These are phyloP conservation scores for Caradrina kadenii DNA, from an alignment of 2,888 invertebrate species.

Conservation along the genomic window DNA sequence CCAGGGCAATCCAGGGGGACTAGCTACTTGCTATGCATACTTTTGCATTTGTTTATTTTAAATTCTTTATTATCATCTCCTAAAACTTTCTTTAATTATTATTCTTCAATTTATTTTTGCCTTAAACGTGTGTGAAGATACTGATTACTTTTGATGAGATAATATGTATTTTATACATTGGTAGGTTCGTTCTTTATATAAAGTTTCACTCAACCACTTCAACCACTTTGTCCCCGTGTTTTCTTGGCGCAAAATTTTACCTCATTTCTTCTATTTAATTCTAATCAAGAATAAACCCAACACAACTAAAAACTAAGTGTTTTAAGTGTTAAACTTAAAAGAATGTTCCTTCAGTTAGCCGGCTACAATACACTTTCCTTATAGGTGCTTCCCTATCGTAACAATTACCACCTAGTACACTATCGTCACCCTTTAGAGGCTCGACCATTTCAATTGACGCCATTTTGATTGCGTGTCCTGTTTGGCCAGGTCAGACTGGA, in stretches of 20 bases:
- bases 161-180: slow-evolving; percentile 21
- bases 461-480: neutral
- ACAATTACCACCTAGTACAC: neutral
- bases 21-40: neutral
- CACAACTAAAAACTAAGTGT: no score
- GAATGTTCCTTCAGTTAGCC: neutral
- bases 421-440: slow-evolving; percentile 6
- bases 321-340: neutral
- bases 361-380: neutral
- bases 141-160: slow-evolving; percentile 15
- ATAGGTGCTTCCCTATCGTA: neutral
- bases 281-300: neutral
- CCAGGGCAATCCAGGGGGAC: slow-evolving; percentile 31
- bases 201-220: slow-evolving; percentile 2
- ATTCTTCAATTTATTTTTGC: neutral
- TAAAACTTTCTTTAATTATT: neutral
- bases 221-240: neutral
- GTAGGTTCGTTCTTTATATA: slow-evolving; percentile 16
- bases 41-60: neutral
- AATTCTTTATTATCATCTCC: neutral
- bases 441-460: neutral
- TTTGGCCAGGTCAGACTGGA: neutral
- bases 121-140: neutral
- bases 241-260: neutral
- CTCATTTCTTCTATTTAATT: neutral